phyloP scores from a whole-genome alignment of 2,797 vertebrate species.

The Centroberyx gerrardi region DNA sequence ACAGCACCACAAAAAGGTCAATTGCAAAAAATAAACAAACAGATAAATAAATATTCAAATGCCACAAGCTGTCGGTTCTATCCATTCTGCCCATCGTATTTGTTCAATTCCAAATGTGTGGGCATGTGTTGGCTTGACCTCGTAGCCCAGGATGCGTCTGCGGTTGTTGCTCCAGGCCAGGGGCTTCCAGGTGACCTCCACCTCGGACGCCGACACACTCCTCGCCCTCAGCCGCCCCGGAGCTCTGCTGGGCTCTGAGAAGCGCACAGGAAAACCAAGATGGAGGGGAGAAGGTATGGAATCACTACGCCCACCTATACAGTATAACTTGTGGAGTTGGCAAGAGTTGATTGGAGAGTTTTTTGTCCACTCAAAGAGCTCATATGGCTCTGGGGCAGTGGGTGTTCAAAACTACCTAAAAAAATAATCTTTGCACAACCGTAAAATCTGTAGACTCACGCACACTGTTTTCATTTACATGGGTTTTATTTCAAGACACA shows the following conservation, averaged over 20 bases:
- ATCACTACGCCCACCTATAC: constrained; percentile 51
- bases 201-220: constrained; percentile 92
- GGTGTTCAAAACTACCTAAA: not conserved
- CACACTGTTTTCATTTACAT: too few relatives aligned
- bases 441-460: too few relatives aligned
- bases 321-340: not conserved
- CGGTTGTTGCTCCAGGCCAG: constrained; percentile 89
- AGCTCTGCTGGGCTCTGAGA: constrained; percentile 91
- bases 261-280: constrained; percentile 32
- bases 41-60: constrained; percentile 1
- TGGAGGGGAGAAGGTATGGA: constrained; percentile 22
- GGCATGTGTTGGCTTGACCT: constrained; percentile 84
- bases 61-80: constrained; percentile 34
- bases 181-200: constrained; percentile 93
- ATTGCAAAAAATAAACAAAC: not conserved
- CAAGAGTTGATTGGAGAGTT: not conserved
- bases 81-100: constrained; percentile 37
- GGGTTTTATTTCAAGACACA: too few relatives aligned
- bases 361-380: not conserved
- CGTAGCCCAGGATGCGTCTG: constrained; percentile 94
- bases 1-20: constrained; percentile 33
- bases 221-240: constrained; percentile 88
- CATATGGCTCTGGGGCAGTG: not conserved
- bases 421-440: too few relatives aligned
- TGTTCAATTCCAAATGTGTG: constrained; percentile 50